A percentile compares a stretch with the other conserved stretches of the same genome.
phyloP scores from a whole-genome alignment of 2,888 invertebrate species.

The Caenorhabditis macrosperma region DNA sequence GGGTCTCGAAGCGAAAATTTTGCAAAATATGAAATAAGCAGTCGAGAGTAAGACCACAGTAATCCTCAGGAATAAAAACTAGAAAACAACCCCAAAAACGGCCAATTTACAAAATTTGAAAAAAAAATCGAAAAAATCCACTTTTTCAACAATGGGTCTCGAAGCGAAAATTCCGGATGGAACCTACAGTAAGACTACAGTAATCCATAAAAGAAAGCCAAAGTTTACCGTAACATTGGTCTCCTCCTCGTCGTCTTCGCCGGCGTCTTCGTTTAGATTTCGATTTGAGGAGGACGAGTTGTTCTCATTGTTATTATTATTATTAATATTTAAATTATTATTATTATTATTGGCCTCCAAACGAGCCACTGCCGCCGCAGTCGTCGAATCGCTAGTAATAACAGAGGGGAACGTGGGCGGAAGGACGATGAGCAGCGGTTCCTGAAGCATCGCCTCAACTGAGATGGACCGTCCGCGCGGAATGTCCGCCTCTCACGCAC shows the following conservation, averaged over 20 bases:
- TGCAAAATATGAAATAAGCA: too few relatives aligned
- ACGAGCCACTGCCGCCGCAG: too few relatives aligned
- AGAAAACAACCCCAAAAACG: background rate
- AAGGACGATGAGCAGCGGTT: conserved; percentile 33
- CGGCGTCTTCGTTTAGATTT: background rate
- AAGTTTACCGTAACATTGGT: conserved; percentile 15
- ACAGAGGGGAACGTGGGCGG: background rate
- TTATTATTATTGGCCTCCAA: conserved; percentile 27
- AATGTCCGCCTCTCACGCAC: background rate
- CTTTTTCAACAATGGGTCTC: too few relatives aligned
- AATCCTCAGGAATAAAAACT: background rate
- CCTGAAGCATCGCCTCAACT: background rate
- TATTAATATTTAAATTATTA: conserved; percentile 2
- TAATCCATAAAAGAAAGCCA: too few relatives aligned
- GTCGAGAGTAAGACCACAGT: background rate
- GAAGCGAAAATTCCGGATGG: too few relatives aligned
- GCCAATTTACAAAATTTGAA: background rate
- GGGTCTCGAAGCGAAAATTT: background rate
- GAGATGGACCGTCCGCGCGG: conserved; percentile 17
- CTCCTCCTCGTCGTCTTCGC: conserved; percentile 24
- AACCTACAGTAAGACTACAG: too few relatives aligned
- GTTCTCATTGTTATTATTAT: background rate
- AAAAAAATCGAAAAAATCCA: background rate
- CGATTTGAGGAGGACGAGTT: background rate
- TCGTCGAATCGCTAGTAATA: background rate